These are phyloP conservation scores for Rhagologus leucostigma DNA, from an alignment of 2,113 vertebrate genomes.

Conservation along the genomic window DNA sequence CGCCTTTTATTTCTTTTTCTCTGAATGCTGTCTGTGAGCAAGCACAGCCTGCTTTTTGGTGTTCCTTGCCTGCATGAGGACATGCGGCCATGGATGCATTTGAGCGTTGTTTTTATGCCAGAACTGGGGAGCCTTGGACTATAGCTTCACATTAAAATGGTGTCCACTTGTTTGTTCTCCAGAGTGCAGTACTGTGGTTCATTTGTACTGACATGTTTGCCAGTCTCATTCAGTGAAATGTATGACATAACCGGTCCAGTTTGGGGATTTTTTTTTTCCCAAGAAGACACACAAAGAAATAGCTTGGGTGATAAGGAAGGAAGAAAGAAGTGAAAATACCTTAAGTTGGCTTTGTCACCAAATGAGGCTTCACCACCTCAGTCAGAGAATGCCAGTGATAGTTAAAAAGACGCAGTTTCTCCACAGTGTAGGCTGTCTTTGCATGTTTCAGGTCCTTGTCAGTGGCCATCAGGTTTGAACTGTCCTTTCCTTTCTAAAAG, in stretches of 20 bases:
- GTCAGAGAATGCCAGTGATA: background rate
- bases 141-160: background rate
- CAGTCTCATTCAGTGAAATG: background rate
- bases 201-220: background rate
- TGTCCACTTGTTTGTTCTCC: background rate
- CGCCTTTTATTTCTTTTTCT: background rate
- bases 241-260: background rate
- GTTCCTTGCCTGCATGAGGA: background rate
- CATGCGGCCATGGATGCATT: background rate
- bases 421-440: background rate
- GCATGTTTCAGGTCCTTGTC: background rate
- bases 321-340: background rate
- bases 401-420: background rate
- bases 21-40: background rate
- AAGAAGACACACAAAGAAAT: background rate
- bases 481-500: background rate
- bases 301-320: background rate
- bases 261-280: background rate
- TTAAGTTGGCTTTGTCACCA: background rate
- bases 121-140: fast-evolving
- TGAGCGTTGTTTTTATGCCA: background rate
- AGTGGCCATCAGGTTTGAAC: background rate
- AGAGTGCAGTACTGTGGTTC: background rate
- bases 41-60: background rate
- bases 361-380: background rate